Evolutionary conservation across 92 coral and sea anemone species (phyloP), one percentile per base, ranked within the genome.

Genomic region (Metridium senile): DNA sequence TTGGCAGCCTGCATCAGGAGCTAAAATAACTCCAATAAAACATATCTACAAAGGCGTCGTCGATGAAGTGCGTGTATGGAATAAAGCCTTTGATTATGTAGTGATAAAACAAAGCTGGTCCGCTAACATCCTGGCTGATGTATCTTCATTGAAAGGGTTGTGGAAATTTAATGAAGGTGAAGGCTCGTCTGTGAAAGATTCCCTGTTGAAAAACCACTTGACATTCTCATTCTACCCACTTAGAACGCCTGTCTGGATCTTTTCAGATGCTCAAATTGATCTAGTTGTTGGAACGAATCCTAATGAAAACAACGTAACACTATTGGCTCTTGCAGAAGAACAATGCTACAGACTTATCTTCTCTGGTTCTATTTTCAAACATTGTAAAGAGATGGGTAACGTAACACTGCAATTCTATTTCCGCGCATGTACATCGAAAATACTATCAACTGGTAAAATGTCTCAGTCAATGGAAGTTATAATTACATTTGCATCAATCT

Each of bases 1-100:
- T 26, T 87, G 91, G 91, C 91, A 87, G 59, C 88, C 91, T 17
- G 70, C 91, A 11, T 81, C 85, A n/a, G 91, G 88, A 16, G 69
- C 68, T 9, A 80, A 25, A 29, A 77, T 62, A 51, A 32, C 79
- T 27, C 74, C 75, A 25, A 80, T 87, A 17, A 32, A 57, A 10
- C 68, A 68, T 28, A 68, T 84, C 22, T 87, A 76, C 65, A 26
- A 32, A 29, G 91, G 91, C 4, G 59, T 68, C 33, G 68, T 87
- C 39, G 91, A 87, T 57, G 91, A 87, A 70, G 75, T 87, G 31
- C 79, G 91, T 26, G 72, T 84, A 11, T 87, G 84, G 87, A 77
- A 78, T 45, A 84, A 58, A 21, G 45, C 59, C 34, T 75, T 71
- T 74, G 91, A 87, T 61, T 82, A 87, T 43, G 91, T 79, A 7